phyloP scores from a whole-genome alignment of 1,140 invertebrate species.

The Harlomillsia oculata region DNA sequence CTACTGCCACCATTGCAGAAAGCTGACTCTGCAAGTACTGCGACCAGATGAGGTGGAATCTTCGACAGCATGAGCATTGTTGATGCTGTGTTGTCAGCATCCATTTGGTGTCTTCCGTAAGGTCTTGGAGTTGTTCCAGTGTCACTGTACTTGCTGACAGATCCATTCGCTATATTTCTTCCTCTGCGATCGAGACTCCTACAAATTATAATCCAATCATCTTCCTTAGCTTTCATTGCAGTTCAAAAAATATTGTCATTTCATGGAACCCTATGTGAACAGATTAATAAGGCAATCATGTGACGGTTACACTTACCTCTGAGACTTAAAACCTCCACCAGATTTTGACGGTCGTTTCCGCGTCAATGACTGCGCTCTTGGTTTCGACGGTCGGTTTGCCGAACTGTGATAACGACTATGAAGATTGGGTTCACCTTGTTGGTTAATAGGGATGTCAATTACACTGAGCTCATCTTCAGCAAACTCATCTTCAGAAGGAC shows the following conservation, averaged over 20 bases:
- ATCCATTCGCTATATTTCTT: slow-evolving; percentile 14
- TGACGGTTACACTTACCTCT: slow-evolving; percentile 27
- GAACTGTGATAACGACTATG: slow-evolving; percentile 26
- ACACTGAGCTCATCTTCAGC: slow-evolving; percentile 35
- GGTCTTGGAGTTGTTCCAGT: slow-evolving; percentile 32
- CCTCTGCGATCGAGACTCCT: slow-evolving; percentile 29
- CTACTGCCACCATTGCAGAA: slow-evolving; percentile 26
- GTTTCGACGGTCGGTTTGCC: slow-evolving; percentile 16
- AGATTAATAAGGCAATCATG: no score
- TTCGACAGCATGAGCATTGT: slow-evolving; percentile 35
- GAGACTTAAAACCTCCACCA: slow-evolving; percentile 27
- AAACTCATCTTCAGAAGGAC: slow-evolving; percentile 35
- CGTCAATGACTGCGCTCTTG: slow-evolving; percentile 30
- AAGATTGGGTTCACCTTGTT: slow-evolving; percentile 16
- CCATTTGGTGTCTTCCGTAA: slow-evolving; percentile 5
- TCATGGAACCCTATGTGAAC: no score
- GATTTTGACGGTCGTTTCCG: slow-evolving; percentile 24
- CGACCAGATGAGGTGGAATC: slow-evolving; percentile 35
- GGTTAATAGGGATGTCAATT: slow-evolving; percentile 33
- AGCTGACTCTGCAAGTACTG: slow-evolving; percentile 34
- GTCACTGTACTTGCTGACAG: slow-evolving; percentile 10
- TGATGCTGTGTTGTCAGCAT: slow-evolving; percentile 20
- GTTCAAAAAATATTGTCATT: neutral
- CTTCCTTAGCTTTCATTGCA: no score
- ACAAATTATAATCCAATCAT: no score